These are phyloP conservation scores for Cotesia congregata DNA, from an alignment of 2,888 invertebrate species.

Conservation along the genomic window DNA sequence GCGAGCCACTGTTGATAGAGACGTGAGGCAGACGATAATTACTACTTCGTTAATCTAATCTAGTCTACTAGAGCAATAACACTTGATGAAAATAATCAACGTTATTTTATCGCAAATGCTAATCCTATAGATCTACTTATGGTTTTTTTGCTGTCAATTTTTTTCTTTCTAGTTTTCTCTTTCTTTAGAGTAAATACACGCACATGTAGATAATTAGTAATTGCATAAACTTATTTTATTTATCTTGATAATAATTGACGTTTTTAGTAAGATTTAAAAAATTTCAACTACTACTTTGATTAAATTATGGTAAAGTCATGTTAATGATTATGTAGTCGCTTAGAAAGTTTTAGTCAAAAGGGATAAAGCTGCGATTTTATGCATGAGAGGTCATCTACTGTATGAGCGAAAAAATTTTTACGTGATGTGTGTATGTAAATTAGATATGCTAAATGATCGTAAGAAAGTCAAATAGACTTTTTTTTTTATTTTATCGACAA, in stretches of 20 bases:
- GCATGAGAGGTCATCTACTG: conserved; percentile 32
- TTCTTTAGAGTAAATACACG: not conserved
- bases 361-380: conserved; percentile 22
- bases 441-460: not conserved
- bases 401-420: not conserved
- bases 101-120: conserved; percentile 33
- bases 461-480: not conserved
- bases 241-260: no score
- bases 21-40: conserved; percentile 54
- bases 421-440: not conserved
- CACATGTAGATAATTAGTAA: no score
- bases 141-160: not conserved
- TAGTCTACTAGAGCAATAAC: conserved; percentile 49
- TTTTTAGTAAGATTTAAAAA: no score
- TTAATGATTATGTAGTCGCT: conserved; percentile 48
- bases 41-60: conserved; percentile 59
- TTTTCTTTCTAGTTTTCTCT: not conserved
- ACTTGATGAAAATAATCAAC: conserved; percentile 57
- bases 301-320: conserved; percentile 22
- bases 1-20: conserved; percentile 40
- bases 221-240: no score
- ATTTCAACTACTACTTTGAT: no score
- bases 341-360: conserved; percentile 45
- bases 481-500: not conserved
- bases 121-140: not conserved